A percentile compares a stretch with the other conserved stretches of the same genome.
phyloP scores from a whole-genome alignment of 1,140 invertebrate genomes.

The Bombus sibiricus region DNA sequence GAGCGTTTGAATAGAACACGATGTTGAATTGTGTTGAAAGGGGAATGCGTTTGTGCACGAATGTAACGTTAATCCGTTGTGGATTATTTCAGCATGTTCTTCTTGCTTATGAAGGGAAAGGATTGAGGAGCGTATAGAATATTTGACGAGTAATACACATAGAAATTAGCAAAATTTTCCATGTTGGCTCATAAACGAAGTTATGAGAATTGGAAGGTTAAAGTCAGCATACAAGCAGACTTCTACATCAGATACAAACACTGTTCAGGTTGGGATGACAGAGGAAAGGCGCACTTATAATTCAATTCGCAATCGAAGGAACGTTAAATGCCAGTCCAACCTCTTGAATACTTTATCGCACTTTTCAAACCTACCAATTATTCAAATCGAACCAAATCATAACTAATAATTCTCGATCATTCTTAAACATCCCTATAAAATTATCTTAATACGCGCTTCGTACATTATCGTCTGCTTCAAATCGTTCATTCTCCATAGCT shows the following conservation, averaged over 20 bases:
- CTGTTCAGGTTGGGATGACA: background rate
- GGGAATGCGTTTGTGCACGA: background rate
- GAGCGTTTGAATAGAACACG: background rate
- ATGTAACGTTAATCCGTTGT: background rate
- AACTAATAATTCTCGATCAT: background rate
- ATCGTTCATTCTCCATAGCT: too few species aligned
- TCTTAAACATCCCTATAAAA: background rate
- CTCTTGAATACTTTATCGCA: background rate
- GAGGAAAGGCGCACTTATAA: background rate
- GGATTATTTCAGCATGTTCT: background rate
- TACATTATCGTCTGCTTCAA: background rate
- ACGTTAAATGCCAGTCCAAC: background rate
- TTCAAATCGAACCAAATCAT: background rate
- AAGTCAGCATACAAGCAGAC: background rate
- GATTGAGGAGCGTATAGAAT: too few species aligned
- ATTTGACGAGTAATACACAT: background rate
- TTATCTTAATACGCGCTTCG: background rate
- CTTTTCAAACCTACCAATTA: background rate
- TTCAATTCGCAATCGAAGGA: background rate
- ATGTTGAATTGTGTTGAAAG: background rate
- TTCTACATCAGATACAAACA: background rate
- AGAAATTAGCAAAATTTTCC: background rate
- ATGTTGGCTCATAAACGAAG: background rate
- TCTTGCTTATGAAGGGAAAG: background rate
- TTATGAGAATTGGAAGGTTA: background rate